A percentile compares a stretch with the other conserved stretches of the same genome.
Conservation (phyloP, 2,797 vertebrate genomes). For the Pseudochirops cupreus region DNA sequence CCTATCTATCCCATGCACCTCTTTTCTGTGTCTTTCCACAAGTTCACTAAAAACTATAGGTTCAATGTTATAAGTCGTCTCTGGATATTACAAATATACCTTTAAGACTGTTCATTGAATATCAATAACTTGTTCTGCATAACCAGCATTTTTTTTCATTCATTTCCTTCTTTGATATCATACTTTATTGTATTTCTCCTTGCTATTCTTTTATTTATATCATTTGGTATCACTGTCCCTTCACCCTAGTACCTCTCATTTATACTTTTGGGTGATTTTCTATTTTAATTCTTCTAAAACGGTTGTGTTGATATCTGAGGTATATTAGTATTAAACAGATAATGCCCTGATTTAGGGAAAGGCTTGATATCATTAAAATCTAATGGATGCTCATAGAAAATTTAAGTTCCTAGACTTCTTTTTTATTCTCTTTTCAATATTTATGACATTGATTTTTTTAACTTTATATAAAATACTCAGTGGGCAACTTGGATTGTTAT, state of each 20-base stretch:
- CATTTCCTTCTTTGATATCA: neutral
- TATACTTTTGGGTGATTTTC: too few species aligned
- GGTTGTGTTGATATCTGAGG: neutral
- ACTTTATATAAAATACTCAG: too few species aligned
- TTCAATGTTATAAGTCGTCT: neutral
- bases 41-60: neutral
- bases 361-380: neutral
- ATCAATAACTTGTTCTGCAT: neutral
- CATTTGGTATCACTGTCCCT: neutral
- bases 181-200: neutral
- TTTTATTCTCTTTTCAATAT: neutral
- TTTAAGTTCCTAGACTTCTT: neutral
- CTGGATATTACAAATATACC: neutral
- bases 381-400: neutral
- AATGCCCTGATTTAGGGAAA: neutral
- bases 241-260: neutral
- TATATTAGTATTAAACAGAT: neutral
- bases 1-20: neutral
- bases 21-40: neutral
- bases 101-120: neutral
- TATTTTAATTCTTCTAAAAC: too few species aligned
- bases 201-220: neutral
- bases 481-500: too few species aligned
- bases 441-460: neutral
- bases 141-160: neutral